Evolutionary conservation across 2,113 vertebrate species (phyloP).

Genomic region (Calonectris borealis): DNA sequence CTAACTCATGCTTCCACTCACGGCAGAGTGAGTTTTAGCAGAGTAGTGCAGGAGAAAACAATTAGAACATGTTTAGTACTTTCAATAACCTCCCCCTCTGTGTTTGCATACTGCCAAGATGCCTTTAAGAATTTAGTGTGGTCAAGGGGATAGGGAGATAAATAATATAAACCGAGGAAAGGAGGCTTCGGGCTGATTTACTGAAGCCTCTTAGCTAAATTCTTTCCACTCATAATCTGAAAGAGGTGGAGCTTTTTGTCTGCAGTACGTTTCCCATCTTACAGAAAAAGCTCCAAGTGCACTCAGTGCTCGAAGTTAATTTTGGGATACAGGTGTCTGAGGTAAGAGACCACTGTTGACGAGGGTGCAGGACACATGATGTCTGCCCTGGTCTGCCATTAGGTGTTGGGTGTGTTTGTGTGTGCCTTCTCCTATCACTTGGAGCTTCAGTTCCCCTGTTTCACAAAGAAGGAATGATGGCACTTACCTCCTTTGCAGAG

Average conservation of each 20-base stretch:
- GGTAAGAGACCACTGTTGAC: not conserved
- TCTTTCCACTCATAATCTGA: constrained; percentile 41
- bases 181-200: constrained; percentile 33
- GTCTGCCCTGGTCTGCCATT: not conserved
- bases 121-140: constrained; percentile 53
- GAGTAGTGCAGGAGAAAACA: constrained; percentile 41
- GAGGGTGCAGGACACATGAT: not conserved
- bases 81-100: constrained; percentile 34
- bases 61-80: constrained; percentile 51
- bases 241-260: constrained; percentile 30
- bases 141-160: constrained; percentile 51
- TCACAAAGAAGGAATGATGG: not conserved
- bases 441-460: not conserved
- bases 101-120: constrained; percentile 47
- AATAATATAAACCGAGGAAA: constrained; percentile 25
- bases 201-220: constrained; percentile 54
- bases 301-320: not conserved
- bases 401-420: not conserved
- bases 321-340: not conserved
- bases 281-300: not conserved
- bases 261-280: not conserved
- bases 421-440: not conserved
- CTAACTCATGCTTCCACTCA: not conserved
- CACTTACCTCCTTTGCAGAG: not conserved
- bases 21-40: not conserved